Evolutionary conservation across 2,113 vertebrate genomes (phyloP), one percentile per base, ranked within the genome.

Genomic region (Pedetes capensis): DNA sequence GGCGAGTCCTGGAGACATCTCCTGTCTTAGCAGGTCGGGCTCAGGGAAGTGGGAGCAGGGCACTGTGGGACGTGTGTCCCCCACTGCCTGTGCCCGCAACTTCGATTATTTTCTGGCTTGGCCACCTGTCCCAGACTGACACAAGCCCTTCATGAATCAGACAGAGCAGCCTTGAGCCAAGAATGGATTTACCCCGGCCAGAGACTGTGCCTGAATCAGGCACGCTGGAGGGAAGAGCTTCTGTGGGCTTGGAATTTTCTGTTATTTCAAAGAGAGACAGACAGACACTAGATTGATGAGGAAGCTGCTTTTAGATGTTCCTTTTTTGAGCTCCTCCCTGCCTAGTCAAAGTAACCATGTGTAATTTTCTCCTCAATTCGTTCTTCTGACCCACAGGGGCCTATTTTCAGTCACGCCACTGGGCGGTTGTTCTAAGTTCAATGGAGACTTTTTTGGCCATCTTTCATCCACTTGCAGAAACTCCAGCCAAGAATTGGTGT

Each of bases 391-490:
- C 34, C 0, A 4, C 25, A 59, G 51, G 27, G 78, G 34, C 13
- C 47, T 61, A 23, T 59, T 66, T 81, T 75, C 37, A 29, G 64
- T 57, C 75, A 16, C n/a, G 59, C 34, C 3, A 11, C 39, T 7
- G 34, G 16, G 39, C 51, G 57, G 37, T 59, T n/a, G 49, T 55
- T 49, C 34, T 0, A 2, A 66, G 29, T 42, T 79, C 34, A 0
- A 0, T 57, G 66, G 39, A 74, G 83, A 44, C 14, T 2, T 3
- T 51, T 39, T 44, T 2, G 0, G 0, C 32, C 49, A 23, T 89
- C 47, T 68, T 68, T 37, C 55, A 9, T 63, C 20, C 11, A 4
- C 47, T 42, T 71, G 34, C 47, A 8, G 4, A 39, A 51, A 32
- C 59, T 5, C 49, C 71, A 37, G 8, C 74, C 66, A 63, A 23